Evolutionary conservation across 2,113 vertebrate genomes (phyloP).

Genomic region (Beaufortia kweichowensis): DNA sequence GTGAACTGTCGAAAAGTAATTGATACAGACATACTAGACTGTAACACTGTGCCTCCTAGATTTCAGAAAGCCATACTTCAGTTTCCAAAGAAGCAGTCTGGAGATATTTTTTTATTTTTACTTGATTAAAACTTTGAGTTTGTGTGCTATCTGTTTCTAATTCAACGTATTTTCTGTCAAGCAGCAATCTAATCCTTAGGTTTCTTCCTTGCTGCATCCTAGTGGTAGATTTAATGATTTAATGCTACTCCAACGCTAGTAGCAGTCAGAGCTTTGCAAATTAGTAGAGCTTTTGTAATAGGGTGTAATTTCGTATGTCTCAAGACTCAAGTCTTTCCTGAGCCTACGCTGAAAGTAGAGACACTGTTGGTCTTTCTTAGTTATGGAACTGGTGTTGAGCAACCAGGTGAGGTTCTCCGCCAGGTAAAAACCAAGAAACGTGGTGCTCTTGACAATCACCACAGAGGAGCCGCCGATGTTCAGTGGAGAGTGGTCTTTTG

Average conservation of each 20-base stretch:
- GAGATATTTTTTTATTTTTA: no score
- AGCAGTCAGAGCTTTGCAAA: conserved; percentile 51
- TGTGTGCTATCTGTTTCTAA: conserved; percentile 4
- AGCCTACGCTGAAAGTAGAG: no score
- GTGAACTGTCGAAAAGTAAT: conserved; percentile 29
- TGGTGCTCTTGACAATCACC: no score
- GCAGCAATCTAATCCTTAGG: conserved; percentile 17
- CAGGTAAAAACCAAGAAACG: no score
- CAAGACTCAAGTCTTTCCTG: no score
- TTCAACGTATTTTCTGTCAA: conserved; percentile 26
- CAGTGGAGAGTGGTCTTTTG: no score
- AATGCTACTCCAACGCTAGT: conserved; percentile 26
- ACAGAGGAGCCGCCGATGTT: no score
- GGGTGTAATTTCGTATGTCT: conserved; percentile 67
- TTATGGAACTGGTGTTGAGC: no score
- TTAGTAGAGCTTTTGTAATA: conserved; percentile 57
- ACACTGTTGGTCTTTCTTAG: no score
- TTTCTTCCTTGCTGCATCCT: conserved; percentile 29
- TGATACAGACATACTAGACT: conserved; percentile 32
- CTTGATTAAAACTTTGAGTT: neutral
- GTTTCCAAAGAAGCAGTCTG: conserved; percentile 11
- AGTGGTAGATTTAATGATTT: conserved; percentile 46
- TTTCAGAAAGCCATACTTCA: conserved; percentile 31
- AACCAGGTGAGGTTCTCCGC: no score
- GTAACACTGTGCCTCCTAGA: conserved; percentile 15